Base-by-base conservation (phyloP, 2,797 vertebrate species). In the Melanotaenia maccullochi region DNA sequence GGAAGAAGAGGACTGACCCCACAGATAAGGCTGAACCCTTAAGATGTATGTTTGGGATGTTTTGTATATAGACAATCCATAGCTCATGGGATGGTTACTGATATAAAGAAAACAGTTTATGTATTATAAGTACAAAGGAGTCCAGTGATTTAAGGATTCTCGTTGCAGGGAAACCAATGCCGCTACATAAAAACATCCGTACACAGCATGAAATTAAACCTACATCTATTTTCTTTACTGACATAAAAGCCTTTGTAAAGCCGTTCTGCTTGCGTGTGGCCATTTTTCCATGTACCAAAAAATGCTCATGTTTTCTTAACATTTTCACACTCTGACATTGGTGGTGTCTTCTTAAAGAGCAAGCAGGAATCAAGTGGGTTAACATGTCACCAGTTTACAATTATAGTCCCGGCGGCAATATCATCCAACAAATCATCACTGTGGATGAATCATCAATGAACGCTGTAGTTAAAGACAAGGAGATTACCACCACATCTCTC, bases 371-470 rank as follows among this genome's bases (percentile, higher is more conserved):
- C 62, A 73, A 73, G 68, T n/a, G 86, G 88, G 85, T 92, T 90
- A 92, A 93, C 81, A 65, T 89, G 89, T 94, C 93, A 92, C 89
- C 90, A 82, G 90, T 82, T 86, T 76, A 75, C 82, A 90, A 90
- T 91, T 81, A 87, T 79, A 64, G 65, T 71, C 78, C 62, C 64
- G 65, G 83, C 90, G 76, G 82, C 62, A 84, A 77, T 79, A 78
- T 90, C 81, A 80, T 76, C 70, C 74, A 42, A 83, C 82, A 77
- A 75, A 81, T 92, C 90, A 89, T 83, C 87, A 71, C 84, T 20
- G 11, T 0, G 44, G 78, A 87, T 90, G 92, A 93, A 85, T 92
- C 89, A 92, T 83, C 76, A 81, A 85, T 87, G 80, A 85, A 89
- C 86, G 84, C 77, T 54, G 73, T 60, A 65, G 76, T 82, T 73